These are phyloP conservation scores for Pterocles orientalis DNA, from an alignment of 2,113 vertebrate species.

Conservation along the genomic window DNA sequence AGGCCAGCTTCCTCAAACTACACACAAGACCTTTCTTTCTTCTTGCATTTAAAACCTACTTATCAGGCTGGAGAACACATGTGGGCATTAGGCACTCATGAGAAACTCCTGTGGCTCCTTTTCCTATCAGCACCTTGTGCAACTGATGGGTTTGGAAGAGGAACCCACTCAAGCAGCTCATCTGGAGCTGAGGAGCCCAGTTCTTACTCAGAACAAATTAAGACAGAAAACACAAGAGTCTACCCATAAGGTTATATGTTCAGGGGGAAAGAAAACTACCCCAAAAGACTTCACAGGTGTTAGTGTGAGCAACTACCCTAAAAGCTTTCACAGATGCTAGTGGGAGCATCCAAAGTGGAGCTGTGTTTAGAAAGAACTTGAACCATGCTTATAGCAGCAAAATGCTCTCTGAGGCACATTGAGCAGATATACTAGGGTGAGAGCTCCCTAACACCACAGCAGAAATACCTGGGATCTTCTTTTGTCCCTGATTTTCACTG, in stretches of 20 bases:
- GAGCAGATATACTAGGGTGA: background rate
- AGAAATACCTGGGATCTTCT: background rate
- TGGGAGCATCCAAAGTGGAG: background rate
- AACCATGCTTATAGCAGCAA: background rate
- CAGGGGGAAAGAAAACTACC: background rate
- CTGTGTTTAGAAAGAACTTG: background rate
- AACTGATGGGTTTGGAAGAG: background rate
- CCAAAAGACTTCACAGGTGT: background rate
- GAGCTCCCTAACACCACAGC: background rate
- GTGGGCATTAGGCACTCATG: background rate
- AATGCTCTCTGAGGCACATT: background rate
- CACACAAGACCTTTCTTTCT: fast-evolving
- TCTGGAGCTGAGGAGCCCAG: background rate
- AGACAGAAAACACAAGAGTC: background rate
- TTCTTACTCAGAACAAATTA: background rate
- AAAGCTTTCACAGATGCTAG: background rate
- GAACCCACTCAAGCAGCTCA: background rate
- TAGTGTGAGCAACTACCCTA: background rate
- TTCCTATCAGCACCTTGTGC: background rate
- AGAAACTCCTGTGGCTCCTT: background rate
- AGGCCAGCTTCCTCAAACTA: fast-evolving
- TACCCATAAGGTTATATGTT: background rate
- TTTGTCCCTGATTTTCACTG: background rate
- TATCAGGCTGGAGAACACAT: background rate
- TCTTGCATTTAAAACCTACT: background rate